A percentile compares a stretch with the other conserved stretches of the same genome.
Evolutionary conservation across 2,113 vertebrate species (phyloP).

Genomic region (Chaenogobius annularis): DNA sequence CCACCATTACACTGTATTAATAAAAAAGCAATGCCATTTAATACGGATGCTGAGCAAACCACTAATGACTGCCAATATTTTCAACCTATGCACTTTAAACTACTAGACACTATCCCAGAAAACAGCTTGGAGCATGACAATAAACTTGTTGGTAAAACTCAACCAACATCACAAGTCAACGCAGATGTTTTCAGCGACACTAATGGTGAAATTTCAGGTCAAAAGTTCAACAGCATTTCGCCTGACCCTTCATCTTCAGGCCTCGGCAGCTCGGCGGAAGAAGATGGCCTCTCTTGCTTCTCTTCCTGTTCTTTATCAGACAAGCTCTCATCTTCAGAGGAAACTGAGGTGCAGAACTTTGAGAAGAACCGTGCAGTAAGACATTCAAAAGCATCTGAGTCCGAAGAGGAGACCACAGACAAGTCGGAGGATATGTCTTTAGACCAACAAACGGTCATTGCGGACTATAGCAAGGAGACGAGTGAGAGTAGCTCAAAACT

Average conservation of each 20-base stretch:
- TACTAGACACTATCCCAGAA: conserved; percentile 57
- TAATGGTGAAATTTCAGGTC: conserved; percentile 1
- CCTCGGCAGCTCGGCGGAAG: conserved; percentile 55
- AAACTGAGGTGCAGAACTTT: conserved; percentile 30
- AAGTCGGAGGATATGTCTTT: conserved; percentile 18
- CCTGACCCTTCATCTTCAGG: conserved; percentile 55
- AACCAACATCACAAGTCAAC: conserved; percentile 21
- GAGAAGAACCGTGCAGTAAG: conserved; percentile 13
- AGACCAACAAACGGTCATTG: conserved; percentile 20
- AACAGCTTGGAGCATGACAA: conserved; percentile 27
- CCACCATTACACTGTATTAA: conserved; percentile 20
- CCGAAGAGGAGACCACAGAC: conserved; percentile 15
- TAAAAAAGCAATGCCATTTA: conserved; percentile 7
- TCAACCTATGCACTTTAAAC: conserved; percentile 19
- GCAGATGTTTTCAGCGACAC: conserved; percentile 12
- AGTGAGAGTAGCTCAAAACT: neutral
- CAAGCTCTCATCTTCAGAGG: conserved; percentile 54
- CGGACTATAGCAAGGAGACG: conserved; percentile 1
- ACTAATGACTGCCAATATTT: conserved; percentile 17
- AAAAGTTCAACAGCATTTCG: conserved; percentile 35
- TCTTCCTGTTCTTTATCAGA: conserved; percentile 53
- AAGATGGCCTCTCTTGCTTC: conserved; percentile 53
- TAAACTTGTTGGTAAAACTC: neutral
- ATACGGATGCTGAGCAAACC: conserved; percentile 9
- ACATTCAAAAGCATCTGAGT: conserved; percentile 11